Evolutionary conservation across 2,797 vertebrate species (phyloP), one percentile per base, ranked within the genome.

Genomic region (Ceyx erithaca): DNA sequence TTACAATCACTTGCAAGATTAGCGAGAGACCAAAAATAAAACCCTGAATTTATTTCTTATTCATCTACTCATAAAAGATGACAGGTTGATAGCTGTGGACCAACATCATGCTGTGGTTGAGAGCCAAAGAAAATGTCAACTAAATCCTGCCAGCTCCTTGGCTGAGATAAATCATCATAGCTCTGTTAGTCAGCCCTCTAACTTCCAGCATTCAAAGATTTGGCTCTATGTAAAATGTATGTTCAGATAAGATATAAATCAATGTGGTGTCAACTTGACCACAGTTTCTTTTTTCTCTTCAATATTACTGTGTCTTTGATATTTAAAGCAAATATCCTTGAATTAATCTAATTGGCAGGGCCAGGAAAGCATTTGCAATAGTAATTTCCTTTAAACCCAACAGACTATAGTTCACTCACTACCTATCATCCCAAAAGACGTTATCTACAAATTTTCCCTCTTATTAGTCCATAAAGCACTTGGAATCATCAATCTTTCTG

Each of bases 211-310:
- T 33, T 57, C 49, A 84, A 83, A 30, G 16, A 80, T 64, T 73
- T 91, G 77, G 77, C 85, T 93, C 41, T 81, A 40, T 48, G 48
- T 57, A 67, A 62, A 88, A 6, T 17, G 37, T 54, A 67, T 40
- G 26, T 68, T 92, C 80, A 91, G 77, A 84, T 63, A 88, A 92
- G 70, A 63, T 61, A 88, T 70, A 86, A 95, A 95, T 85, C 87
- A 89, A 80, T 68, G 57, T 23, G 80, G 25, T 81, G 72, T 89
- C 89, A 89, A 55, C 30, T 78, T 85, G 61, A 90, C 43, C 0
- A 0, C 45, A 19, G 51, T 43, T 82, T 45, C 46, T 67, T 69
- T 69, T 78, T 85, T 71, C 77, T 84, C 59, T 64, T 88, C 68
- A 94, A 81, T 68, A 85, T 86, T 84, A 63, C 59, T 10, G 13